phyloP scores from a whole-genome alignment of 2,113 vertebrate genomes.

The Gymnobelideus leadbeateri region DNA sequence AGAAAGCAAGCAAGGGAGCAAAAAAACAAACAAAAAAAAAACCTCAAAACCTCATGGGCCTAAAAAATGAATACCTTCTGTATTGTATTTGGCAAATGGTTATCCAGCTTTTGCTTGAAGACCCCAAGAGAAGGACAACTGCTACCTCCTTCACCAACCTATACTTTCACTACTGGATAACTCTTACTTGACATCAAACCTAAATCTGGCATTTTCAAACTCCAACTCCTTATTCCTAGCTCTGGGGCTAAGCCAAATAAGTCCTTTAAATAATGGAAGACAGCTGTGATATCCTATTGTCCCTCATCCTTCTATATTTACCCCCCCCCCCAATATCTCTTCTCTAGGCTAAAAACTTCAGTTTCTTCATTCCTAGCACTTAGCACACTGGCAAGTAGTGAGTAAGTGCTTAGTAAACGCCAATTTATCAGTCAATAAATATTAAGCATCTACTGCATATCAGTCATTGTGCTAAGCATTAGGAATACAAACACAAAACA shows the following conservation, averaged over 20 bases:
- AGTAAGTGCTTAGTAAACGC: not conserved
- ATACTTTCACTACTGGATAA: not conserved
- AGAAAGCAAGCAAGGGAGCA: not conserved
- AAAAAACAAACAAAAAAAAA: too few species aligned
- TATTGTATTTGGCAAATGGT: not conserved
- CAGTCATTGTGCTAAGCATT: not conserved
- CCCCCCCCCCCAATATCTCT: not conserved
- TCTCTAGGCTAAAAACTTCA: not conserved
- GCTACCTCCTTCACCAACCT: not conserved
- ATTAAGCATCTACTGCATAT: not conserved
- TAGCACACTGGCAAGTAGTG: not conserved
- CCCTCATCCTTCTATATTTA: not conserved
- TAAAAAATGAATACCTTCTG: not conserved
- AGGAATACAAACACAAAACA: not conserved
- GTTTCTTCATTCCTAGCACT: not conserved
- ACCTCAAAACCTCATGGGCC: not conserved
- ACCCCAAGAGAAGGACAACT: not conserved
- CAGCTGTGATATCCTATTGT: not conserved
- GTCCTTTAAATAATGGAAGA: not conserved
- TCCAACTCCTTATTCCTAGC: not conserved
- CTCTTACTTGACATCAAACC: not conserved
- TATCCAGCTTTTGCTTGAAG: not conserved
- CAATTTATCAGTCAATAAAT: not conserved
- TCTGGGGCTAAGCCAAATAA: not conserved
- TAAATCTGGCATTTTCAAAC: not conserved